Conservation (phyloP, 2,797 vertebrate species). For the Tarsius wallacei region DNA sequence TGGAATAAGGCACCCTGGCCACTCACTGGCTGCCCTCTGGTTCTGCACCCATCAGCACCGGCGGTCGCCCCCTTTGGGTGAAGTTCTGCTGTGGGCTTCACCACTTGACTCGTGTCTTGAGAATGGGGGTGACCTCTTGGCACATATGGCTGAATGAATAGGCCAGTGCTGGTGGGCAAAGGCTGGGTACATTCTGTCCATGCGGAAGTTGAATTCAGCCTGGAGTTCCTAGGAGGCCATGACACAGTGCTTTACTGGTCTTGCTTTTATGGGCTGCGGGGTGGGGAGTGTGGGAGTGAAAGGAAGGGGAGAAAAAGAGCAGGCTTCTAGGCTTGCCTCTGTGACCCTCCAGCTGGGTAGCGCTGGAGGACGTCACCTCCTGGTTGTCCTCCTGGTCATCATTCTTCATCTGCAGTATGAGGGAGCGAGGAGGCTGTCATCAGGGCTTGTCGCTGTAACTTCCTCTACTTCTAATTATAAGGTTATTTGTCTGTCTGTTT, state of each 20-base stretch:
- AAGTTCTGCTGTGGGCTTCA: too few species aligned
- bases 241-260: background rate
- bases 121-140: background rate
- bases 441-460: accelerated
- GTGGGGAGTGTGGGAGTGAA: background rate
- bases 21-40: accelerated
- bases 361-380: accelerated
- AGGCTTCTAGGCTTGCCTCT: too few species aligned
- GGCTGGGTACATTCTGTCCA: background rate
- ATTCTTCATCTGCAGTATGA: background rate
- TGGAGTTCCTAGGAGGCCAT: background rate
- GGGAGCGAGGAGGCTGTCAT: background rate
- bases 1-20: accelerated
- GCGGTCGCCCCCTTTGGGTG: background rate
- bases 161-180: accelerated
- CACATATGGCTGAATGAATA: background rate
- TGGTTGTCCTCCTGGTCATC: background rate
- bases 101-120: background rate
- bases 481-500: slow-evolving; percentile 42
- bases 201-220: background rate
- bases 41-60: background rate
- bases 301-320: background rate
- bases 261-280: background rate
- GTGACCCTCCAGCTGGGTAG: background rate
- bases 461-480: background rate